Conservation (phyloP, 2,113 vertebrate genomes). For the Raja brachyura region DNA sequence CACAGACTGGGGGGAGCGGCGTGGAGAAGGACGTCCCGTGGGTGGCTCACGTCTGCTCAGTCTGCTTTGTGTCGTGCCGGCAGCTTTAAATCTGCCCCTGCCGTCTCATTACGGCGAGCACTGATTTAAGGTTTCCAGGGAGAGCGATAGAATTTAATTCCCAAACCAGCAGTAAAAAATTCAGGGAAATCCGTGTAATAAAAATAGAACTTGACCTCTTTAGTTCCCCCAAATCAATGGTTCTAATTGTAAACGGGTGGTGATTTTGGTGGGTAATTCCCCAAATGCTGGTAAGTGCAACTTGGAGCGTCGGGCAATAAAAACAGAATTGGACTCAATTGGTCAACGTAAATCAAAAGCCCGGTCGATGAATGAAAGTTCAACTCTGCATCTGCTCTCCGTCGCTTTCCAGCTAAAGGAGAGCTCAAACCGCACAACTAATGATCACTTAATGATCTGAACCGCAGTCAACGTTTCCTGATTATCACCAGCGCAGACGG, state of each 20-base stretch:
- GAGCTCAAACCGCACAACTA: not conserved
- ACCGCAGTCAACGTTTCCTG: too few relatives aligned
- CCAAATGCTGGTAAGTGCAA: not conserved
- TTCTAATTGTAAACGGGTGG: constrained; percentile 26
- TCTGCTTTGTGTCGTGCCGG: not conserved
- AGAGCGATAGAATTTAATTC: not conserved
- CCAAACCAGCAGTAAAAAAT: not conserved
- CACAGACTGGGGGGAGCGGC: too few relatives aligned
- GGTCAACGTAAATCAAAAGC: not conserved
- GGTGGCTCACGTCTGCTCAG: not conserved
- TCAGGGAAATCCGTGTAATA: not conserved
- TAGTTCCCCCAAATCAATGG: not conserved
- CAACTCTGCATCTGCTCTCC: not conserved
- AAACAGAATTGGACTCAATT: not conserved
- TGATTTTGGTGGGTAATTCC: not conserved
- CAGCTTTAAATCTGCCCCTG: not conserved
- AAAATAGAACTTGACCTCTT: constrained; percentile 1
- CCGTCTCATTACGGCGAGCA: not conserved
- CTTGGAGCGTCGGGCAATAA: not conserved
- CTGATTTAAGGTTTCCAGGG: not conserved
- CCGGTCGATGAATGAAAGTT: not conserved
- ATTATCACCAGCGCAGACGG: too few relatives aligned
- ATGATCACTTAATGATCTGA: not conserved
- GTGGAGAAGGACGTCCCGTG: not conserved
- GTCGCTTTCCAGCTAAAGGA: not conserved